phyloP scores from a whole-genome alignment of 2,888 invertebrate species.

The Lithophane ornitopus region DNA sequence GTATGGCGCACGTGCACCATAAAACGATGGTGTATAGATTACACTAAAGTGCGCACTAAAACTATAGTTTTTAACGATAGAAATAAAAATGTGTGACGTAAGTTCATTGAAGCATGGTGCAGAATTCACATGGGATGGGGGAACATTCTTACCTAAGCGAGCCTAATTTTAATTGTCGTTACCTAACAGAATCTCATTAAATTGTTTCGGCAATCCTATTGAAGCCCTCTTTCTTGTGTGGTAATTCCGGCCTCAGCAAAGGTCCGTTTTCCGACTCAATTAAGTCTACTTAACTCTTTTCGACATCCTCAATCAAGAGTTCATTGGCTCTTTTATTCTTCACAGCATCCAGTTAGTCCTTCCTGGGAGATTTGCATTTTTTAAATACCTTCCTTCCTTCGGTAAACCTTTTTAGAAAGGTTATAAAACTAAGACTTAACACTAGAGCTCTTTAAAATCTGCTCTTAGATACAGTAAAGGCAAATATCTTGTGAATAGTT shows the following conservation, averaged over 20 bases:
- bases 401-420: neutral
- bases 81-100: conserved; percentile 60
- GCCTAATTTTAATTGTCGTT: conserved; percentile 51
- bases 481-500: conserved; percentile 45
- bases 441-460: conserved; percentile 17
- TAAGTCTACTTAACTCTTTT: conserved; percentile 42
- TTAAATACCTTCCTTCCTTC: neutral
- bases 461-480: conserved; percentile 27
- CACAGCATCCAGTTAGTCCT: neutral
- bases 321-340: conserved; percentile 35
- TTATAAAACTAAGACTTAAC: neutral
- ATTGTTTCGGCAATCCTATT: conserved; percentile 34
- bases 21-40: conserved; percentile 60
- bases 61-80: conserved; percentile 43
- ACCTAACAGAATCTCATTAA: conserved; percentile 41
- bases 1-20: conserved; percentile 55
- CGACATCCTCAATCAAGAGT: conserved; percentile 52
- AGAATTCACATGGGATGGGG: conserved; percentile 40
- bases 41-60: conserved; percentile 50
- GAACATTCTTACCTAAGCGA: conserved; percentile 49
- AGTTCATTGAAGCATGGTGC: conserved; percentile 36
- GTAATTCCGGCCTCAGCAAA: conserved; percentile 21
- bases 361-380: conserved; percentile 11
- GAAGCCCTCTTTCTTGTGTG: conserved; percentile 12
- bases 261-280: conserved; percentile 50